Evolutionary conservation across 1,140 invertebrate genomes (phyloP), one percentile per base, ranked within the genome.

Genomic region (Drosophila parabipectinata): DNA sequence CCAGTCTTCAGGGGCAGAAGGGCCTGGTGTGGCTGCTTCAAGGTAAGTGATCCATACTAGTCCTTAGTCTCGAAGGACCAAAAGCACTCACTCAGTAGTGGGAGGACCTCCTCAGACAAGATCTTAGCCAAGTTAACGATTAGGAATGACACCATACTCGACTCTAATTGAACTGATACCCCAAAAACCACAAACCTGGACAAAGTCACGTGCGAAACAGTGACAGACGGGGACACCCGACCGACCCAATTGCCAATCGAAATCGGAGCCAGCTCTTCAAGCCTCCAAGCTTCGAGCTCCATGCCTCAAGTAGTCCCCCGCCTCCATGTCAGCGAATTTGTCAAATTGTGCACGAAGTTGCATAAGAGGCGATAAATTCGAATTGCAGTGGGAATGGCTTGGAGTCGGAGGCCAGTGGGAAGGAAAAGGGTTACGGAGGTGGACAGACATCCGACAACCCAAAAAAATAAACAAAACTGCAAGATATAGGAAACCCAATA

Each of bases 11-110:
- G 93, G 24, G 92, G 93, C 50, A 91, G 93, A 76, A 92, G 93
- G 79, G 94, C 93, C 88, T 94, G 94, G 94, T 94, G 94, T 85
- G 94, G 94, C 67, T 94, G 94, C 68, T 92, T 94, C 56, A 93
- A 94, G 92, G 94, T 94, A 89, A 92, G 91, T 5, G 9, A 10
- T 9, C 7, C 8, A 1, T 5, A 28, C 5, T 5, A 28, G 34
- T 84, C 21, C 21, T 21, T 54, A 3, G 30, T 0, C 1, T 10
- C 10, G 6, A 12, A 15, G 26, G 26, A 28, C 26, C 26, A 28
- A 28, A 28, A 6, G 21, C 3, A 21, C 3, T 21, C 0, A 18
- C 1, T 18, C 15, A 18, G 15, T 18, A 21, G 8, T 24, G 12
- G 39, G 41, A 44, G 41, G 5, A 4, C 9, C 12, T 7, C 2